Base-by-base conservation (phyloP, 2,888 invertebrate genomes). In the Clivina fossor region DNA sequence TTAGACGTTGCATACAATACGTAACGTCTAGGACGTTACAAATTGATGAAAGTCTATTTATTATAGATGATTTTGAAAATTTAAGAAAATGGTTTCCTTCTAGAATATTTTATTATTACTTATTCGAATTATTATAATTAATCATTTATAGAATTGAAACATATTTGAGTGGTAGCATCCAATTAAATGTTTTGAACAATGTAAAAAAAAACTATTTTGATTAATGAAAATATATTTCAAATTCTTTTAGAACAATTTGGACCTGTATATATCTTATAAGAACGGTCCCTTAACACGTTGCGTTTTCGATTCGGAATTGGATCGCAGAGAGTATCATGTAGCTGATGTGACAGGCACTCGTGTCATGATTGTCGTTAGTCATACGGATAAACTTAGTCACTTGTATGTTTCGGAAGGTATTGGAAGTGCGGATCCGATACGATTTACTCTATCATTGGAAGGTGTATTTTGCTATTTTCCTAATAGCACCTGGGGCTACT, bases 401-500 rank as follows among this genome's bases (percentile, higher is more conserved):
- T 78, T 95, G 53, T 94, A 93, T 67, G 85, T 92, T 46, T 91
- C 92, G 0, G 88, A 87, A 69, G 81, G 79, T 57, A 78, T 78
- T 2, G 71, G 73, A 20, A 66, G 68, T 20, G 57, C 60, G 15
- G 72, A 72, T 19, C 81, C 82, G 59, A 80, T 86, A 64, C 80
- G 81, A 65, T 94, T 93, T 68, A 82, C 86, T 0, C 73, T 90
- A 58, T 93, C 93, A 3, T 74, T 94, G 61, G 85, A 88, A 64
- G 82, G 86, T 64, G 82, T 94, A 47, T 78, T 94, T 63, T 90
- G 88, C 64, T 92, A 88, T 71, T 90, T 91, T 70, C 91, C 91
- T 0, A 86, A 88, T 66, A 81, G 80, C 7, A 88, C 88, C 32
- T 90, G 88, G 86, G 85, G 84, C 65, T 82, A 86, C 62, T 86